A percentile compares a stretch with the other conserved stretches of the same genome.
Evolutionary conservation across 2,888 invertebrate genomes (phyloP).

Genomic region (Fabriciana adippe): DNA sequence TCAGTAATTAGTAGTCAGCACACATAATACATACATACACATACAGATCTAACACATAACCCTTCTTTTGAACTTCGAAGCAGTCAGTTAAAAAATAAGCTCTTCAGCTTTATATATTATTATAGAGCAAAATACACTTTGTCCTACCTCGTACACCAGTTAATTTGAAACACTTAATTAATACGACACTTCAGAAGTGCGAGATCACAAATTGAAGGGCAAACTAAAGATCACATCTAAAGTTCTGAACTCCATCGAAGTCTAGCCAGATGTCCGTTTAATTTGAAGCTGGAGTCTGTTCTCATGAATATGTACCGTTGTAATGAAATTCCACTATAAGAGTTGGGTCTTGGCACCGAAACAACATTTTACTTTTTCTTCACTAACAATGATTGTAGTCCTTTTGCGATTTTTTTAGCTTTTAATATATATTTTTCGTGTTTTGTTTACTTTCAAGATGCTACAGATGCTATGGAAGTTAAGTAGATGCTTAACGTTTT

Average conservation of each 20-base stretch:
- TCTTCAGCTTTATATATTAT: too few relatives aligned
- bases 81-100: too few relatives aligned
- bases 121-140: background rate
- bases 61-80: too few relatives aligned
- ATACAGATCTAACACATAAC: too few relatives aligned
- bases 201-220: constrained; percentile 20
- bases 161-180: constrained; percentile 19
- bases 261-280: constrained; percentile 48
- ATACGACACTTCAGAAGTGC: constrained; percentile 14
- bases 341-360: constrained; percentile 23
- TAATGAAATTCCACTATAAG: constrained; percentile 39
- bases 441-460: background rate
- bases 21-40: too few relatives aligned
- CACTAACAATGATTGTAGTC: background rate
- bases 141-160: constrained; percentile 2
- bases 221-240: constrained; percentile 31
- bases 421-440: constrained; percentile 14
- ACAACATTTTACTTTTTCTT: constrained; percentile 14
- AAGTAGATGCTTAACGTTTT: background rate
- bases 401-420: constrained; percentile 1
- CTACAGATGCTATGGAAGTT: constrained; percentile 3
- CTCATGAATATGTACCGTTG: constrained; percentile 49
- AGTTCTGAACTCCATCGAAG: constrained; percentile 37
- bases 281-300: constrained; percentile 39
- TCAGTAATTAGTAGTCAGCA: too few relatives aligned